phyloP scores from a whole-genome alignment of 2,888 invertebrate species.

The Salpingus planirostris region DNA sequence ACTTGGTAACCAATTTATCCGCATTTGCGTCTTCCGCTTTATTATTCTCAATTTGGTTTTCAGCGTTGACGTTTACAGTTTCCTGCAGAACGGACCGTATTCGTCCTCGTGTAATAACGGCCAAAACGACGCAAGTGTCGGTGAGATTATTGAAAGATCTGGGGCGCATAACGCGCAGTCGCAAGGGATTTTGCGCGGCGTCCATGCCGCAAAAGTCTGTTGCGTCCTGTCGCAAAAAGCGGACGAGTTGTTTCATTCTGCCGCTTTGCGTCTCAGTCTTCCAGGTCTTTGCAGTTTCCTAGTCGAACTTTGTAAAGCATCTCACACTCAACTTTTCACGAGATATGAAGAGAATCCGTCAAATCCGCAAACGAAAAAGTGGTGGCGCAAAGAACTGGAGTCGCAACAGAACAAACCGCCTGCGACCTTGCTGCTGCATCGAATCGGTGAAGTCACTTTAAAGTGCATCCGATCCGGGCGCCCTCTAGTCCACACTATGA shows the following conservation, averaged over 20 bases:
- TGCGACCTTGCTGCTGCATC: conserved; percentile 59
- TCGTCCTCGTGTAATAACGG: conserved; percentile 42
- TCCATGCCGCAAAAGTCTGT: conserved; percentile 79
- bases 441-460: conserved; percentile 81
- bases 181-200: conserved; percentile 56
- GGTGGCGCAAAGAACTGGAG: conserved; percentile 41
- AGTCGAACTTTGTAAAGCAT: conserved; percentile 74
- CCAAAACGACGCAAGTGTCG: conserved; percentile 60
- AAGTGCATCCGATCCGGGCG: conserved; percentile 79
- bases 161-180: conserved; percentile 40
- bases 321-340: conserved; percentile 54
- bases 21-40: not conserved
- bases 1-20: conserved; percentile 52
- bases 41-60: conserved; percentile 14
- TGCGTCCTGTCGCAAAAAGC: conserved; percentile 85
- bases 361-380: conserved; percentile 42
- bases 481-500: conserved; percentile 84
- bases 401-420: conserved; percentile 42
- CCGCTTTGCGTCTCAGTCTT: conserved; percentile 78
- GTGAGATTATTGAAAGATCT: conserved; percentile 59
- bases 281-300: conserved; percentile 77
- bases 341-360: conserved; percentile 38
- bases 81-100: conserved; percentile 52
- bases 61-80: conserved; percentile 79
- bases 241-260: conserved; percentile 83